Evolutionary conservation across 2,113 vertebrate genomes (phyloP).

Genomic region (Hemiscyllium ocellatum): DNA sequence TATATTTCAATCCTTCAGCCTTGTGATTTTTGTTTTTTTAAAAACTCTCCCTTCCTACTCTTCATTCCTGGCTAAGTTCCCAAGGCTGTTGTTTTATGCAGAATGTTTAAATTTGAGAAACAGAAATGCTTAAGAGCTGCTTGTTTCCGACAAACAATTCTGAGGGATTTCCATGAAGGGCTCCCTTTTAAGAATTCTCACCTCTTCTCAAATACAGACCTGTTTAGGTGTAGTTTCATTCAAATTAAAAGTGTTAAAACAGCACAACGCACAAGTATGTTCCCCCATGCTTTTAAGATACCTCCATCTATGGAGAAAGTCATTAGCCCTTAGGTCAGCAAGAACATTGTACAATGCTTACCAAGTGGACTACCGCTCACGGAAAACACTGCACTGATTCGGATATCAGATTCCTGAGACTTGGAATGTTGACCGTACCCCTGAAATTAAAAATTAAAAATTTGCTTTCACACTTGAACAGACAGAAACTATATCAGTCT

Average conservation of each 20-base stretch:
- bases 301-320: not conserved
- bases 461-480: not conserved
- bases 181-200: not conserved
- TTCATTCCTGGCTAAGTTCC: not conserved
- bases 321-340: not conserved
- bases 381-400: constrained; percentile 90
- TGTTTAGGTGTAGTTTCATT: not conserved
- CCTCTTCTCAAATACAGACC: not conserved
- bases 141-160: not conserved
- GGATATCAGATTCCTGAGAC: constrained; percentile 80
- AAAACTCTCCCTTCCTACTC: not conserved
- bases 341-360: constrained; percentile 55
- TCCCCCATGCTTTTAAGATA: not conserved
- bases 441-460: constrained; percentile 55
- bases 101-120: not conserved
- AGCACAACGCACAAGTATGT: not conserved
- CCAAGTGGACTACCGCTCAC: constrained; percentile 74
- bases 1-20: not conserved
- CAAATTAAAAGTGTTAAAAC: not conserved
- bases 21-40: not conserved
- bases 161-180: not conserved
- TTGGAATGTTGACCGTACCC: constrained; percentile 70
- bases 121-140: not conserved
- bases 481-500: not conserved
- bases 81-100: not conserved